Base-by-base conservation (phyloP, 2,797 vertebrate genomes). In the Hylomyscus alleni region DNA sequence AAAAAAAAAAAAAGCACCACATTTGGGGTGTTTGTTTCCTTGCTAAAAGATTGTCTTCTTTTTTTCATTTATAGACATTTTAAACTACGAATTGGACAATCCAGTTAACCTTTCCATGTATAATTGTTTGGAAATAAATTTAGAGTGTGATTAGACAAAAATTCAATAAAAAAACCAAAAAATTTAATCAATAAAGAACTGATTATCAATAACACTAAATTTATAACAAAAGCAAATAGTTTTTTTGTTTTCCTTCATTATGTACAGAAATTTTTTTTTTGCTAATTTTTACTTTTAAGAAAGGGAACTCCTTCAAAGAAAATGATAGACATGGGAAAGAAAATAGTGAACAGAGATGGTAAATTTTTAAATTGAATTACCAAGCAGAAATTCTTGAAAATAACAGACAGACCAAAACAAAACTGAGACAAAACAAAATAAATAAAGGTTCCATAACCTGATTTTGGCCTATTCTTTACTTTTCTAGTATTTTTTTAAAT, bases 61-160 rank as follows among this genome's bases (percentile, higher is more conserved):
- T 92, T 12, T 29, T 81, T 31, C 14, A 93, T 52, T 92, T 96
- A 62, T 54, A 80, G 94, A 95, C 34, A 7, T 81, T 81, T 91
- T 91, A 10, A 7, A 6, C 13, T 54, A 24, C 90, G 52, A 90
- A 80, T 0, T 89, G 50, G 9, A 6, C 50, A 89, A 20, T 92
- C 22, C 3, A 60, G 54, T 6, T 40, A 72, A 85, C 58, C 47
- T 80, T 40, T 6, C 4, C 26, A 29, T 50, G 13, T 26, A 52
- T 50, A 10, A 15, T 90, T 87, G 72, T 77, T 86, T 90, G 14
- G 31, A 90, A 95, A 93, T 94, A 37, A 0, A 22, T 3, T 67
- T 47, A 93, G 37, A 73, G 60, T 93, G 69, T 4, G 29, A 7
- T 31, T 47, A 75, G 52, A 93, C 47, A 31, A 76, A 90, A 84